phyloP scores from a whole-genome alignment of 1,140 invertebrate genomes.

The Triops cancriformis region DNA sequence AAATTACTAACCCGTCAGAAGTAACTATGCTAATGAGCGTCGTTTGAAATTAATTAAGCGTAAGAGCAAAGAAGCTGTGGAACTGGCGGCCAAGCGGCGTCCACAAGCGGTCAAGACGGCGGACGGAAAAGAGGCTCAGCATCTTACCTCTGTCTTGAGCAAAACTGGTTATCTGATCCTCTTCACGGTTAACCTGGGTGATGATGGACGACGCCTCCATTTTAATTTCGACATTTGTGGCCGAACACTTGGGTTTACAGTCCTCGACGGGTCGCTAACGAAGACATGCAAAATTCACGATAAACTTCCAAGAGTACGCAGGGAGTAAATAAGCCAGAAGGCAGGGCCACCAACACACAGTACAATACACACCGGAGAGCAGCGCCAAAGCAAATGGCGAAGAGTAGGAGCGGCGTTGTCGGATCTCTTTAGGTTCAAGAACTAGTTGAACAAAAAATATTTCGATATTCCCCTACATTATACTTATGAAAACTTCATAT shows the following conservation, averaged over 20 bases:
- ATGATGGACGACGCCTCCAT: slow-evolving; percentile 98
- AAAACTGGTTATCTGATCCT: slow-evolving; percentile 86
- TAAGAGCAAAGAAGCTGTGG: not conserved
- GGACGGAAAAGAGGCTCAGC: slow-evolving; percentile 33
- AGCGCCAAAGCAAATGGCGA: slow-evolving; percentile 12
- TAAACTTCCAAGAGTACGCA: not conserved
- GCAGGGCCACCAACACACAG: not conserved
- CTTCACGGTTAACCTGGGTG: slow-evolving; percentile 91
- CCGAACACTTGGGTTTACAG: not conserved
- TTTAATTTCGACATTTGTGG: slow-evolving; percentile 57
- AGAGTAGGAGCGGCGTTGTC: not conserved
- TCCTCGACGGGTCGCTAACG: not conserved
- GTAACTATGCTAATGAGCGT: slow-evolving; percentile 1
- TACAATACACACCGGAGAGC: not conserved
- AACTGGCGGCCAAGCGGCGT: not conserved
- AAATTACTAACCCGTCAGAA: not conserved
- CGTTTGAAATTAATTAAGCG: not conserved
- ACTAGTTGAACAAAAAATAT: not conserved
- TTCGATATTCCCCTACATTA: too few relatives aligned
- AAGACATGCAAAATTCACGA: not conserved
- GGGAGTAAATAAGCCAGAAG: slow-evolving; percentile 4
- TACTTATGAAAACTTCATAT: too few relatives aligned
- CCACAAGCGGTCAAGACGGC: not conserved
- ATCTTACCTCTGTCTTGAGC: slow-evolving; percentile 82
- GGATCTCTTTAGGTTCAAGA: not conserved